Conservation (phyloP, 1,140 invertebrate species). For the Cotesia chilonis region DNA sequence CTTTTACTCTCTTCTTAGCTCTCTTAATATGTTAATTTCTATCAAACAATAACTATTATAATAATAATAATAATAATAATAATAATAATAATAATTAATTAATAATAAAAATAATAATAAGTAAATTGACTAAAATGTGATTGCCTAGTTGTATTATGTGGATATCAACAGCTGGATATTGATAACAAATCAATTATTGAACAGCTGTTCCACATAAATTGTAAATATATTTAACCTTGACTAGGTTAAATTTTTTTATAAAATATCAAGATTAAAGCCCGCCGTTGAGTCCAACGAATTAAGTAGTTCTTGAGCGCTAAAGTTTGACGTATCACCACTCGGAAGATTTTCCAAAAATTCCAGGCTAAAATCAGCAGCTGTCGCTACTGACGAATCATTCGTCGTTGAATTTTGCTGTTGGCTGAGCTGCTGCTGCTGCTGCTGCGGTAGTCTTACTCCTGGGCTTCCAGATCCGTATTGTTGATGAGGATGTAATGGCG, state of each 20-base stretch:
- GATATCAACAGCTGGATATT: constrained; percentile 4
- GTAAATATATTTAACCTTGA: not conserved
- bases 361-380: constrained; percentile 77
- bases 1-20: constrained; percentile 25
- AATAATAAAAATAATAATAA: constrained; percentile 35
- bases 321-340: constrained; percentile 73
- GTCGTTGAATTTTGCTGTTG: constrained; percentile 56
- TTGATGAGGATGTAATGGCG: constrained; percentile 61
- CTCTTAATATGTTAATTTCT: constrained; percentile 23
- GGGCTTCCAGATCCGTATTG: constrained; percentile 60
- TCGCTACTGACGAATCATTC: constrained; percentile 57
- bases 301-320: constrained; percentile 80
- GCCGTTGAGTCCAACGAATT: constrained; percentile 73
- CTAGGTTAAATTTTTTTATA: constrained; percentile 49
- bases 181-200: not conserved
- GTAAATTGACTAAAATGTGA: constrained; percentile 55
- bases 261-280: constrained; percentile 68
- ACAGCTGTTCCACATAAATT: not conserved
- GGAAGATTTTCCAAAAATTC: constrained; percentile 84
- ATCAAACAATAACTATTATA: constrained; percentile 21
- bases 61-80: constrained; percentile 24
- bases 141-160: constrained; percentile 43
- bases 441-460: constrained; percentile 52
- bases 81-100: constrained; percentile 12
- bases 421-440: constrained; percentile 56